Percentiles rank a stretch among this genome's conserved stretches.
Evolutionary conservation across 2,888 invertebrate genomes (phyloP).

Genomic region (Hymenopus coronatus): DNA sequence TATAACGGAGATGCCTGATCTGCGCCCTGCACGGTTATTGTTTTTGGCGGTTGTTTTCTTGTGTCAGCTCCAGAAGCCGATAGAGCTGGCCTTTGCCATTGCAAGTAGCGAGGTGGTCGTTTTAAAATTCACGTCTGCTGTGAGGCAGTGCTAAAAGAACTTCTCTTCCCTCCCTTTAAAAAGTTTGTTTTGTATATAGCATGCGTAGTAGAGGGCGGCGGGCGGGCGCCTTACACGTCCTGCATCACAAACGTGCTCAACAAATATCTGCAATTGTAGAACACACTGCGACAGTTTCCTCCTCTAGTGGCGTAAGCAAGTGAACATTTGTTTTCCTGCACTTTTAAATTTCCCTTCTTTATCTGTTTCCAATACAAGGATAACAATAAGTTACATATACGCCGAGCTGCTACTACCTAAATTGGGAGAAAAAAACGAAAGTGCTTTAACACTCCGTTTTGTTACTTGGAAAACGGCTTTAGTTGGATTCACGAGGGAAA

Average conservation of each 20-base stretch:
- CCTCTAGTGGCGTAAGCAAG: neutral
- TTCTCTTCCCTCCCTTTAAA: neutral
- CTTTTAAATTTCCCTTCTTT: conserved; percentile 13
- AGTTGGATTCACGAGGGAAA: neutral
- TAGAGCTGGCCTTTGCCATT: neutral
- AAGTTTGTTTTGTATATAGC: neutral
- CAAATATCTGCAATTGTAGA: conserved; percentile 11
- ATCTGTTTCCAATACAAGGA: conserved; percentile 14
- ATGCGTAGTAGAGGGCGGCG: neutral
- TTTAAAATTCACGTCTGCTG: conserved; percentile 6
- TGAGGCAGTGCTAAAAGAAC: neutral
- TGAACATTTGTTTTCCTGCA: neutral
- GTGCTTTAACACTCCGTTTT: neutral
- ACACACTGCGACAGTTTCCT: neutral
- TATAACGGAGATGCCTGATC: too few relatives aligned
- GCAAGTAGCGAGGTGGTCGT: neutral
- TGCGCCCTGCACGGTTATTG: neutral
- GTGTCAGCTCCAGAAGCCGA: neutral
- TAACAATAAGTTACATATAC: conserved; percentile 1
- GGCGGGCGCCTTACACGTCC: neutral
- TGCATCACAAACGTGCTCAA: neutral
- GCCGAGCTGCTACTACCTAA: neutral
- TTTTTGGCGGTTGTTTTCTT: neutral
- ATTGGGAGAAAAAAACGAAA: neutral
- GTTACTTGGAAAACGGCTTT: neutral